Percentiles rank a stretch among this genome's conserved stretches.
phyloP scores from a whole-genome alignment of 2,888 invertebrate genomes.

The Eupithecia insigniata region DNA sequence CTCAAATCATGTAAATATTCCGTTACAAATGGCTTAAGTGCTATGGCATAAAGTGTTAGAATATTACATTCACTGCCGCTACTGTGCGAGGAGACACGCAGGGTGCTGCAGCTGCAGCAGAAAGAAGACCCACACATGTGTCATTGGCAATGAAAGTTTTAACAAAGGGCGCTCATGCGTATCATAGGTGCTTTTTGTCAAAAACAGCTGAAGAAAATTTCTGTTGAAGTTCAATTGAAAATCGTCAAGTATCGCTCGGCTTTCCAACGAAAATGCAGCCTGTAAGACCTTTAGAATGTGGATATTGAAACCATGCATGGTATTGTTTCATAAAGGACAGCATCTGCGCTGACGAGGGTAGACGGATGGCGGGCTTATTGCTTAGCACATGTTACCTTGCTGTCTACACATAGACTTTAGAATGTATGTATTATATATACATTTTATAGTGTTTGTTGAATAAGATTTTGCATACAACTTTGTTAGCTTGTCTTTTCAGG shows the following conservation, averaged over 20 bases:
- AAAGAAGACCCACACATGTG: too few relatives aligned
- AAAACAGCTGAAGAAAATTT: neutral
- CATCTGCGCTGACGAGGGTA: constrained; percentile 74
- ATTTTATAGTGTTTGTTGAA: neutral
- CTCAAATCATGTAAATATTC: too few relatives aligned
- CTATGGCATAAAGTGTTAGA: too few relatives aligned
- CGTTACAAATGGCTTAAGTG: too few relatives aligned
- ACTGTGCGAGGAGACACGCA: too few relatives aligned
- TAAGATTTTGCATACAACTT: neutral
- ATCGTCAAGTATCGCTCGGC: neutral
- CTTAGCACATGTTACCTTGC: constrained; percentile 28
- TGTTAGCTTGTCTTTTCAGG: neutral
- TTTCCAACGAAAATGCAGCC: neutral
- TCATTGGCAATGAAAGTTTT: too few relatives aligned
- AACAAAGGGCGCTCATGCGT: too few relatives aligned
- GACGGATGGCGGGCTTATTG: constrained; percentile 34
- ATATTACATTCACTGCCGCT: too few relatives aligned
- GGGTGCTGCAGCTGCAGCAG: too few relatives aligned
- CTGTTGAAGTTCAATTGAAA: neutral
- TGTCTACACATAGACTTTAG: constrained; percentile 21
- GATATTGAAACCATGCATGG: neutral
- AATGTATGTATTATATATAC: neutral
- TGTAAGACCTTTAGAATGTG: neutral
- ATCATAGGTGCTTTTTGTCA: neutral
- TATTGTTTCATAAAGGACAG: constrained; percentile 70